Evolutionary conservation across 2,113 vertebrate species (phyloP).

Genomic region (Gallinago paraguaiae): DNA sequence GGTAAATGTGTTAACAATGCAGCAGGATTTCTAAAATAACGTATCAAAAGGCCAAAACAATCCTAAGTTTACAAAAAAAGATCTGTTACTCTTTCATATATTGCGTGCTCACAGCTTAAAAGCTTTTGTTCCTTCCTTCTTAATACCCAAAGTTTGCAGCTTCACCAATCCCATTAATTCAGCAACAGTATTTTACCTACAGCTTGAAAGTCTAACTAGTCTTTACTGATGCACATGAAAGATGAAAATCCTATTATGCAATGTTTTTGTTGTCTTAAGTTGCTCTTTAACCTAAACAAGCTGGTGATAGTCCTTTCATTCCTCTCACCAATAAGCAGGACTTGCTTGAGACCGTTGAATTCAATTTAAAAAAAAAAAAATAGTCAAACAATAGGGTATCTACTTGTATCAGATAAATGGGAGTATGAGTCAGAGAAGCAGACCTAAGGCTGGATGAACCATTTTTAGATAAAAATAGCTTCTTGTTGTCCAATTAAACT

Average conservation of each 20-base stretch:
- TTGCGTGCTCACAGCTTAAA: not conserved
- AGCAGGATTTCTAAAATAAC: slow-evolving; percentile 23
- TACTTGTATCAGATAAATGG: not conserved
- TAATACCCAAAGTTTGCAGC: not conserved
- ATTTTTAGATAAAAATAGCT: not conserved
- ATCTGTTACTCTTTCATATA: not conserved
- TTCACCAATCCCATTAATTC: not conserved
- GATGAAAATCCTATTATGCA: not conserved
- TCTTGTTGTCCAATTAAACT: not conserved
- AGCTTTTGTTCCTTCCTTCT: not conserved
- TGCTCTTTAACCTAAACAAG: not conserved
- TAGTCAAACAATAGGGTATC: not conserved
- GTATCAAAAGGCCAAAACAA: slow-evolving; percentile 8
- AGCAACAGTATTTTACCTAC: not conserved
- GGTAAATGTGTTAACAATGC: slow-evolving; percentile 19
- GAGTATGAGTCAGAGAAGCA: not conserved
- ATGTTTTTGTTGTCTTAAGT: not conserved
- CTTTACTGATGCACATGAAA: not conserved
- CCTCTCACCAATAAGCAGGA: not conserved
- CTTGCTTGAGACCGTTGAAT: not conserved
- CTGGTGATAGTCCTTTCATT: not conserved
- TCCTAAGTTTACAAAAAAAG: not conserved
- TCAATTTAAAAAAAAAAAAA: not conserved
- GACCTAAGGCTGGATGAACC: not conserved
- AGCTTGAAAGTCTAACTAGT: not conserved